A percentile compares a stretch with the other conserved stretches of the same genome.
Conservation (phyloP, 2,113 vertebrate species). For the Python bivittatus region DNA sequence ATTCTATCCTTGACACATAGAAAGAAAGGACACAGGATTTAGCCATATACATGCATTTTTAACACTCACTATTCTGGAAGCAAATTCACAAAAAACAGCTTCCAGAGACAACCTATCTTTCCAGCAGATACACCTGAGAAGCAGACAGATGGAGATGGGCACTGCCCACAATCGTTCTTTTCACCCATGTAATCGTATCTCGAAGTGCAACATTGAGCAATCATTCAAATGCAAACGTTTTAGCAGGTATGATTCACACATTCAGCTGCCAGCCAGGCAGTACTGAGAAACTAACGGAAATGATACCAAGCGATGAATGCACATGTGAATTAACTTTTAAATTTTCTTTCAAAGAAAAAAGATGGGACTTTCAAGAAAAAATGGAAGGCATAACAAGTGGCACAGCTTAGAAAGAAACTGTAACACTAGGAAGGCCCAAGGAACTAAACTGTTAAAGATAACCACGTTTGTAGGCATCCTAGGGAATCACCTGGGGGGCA, state of each 20-base stretch:
- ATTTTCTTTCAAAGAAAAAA: not conserved
- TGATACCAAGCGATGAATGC: not conserved
- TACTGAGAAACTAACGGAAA: not conserved
- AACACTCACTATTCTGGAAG: not conserved
- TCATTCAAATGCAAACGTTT: not conserved
- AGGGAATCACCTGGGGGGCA: too few species aligned
- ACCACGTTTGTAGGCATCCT: too few species aligned
- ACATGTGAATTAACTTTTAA: not conserved
- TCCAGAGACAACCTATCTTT: not conserved
- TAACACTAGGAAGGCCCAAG: not conserved
- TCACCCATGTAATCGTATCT: not conserved
- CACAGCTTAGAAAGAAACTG: not conserved
- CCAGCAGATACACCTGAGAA: not conserved
- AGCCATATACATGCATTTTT: not conserved
- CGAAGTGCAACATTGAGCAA: not conserved
- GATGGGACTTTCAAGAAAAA: too few species aligned
- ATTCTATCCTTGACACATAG: not conserved
- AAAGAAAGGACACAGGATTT: not conserved
- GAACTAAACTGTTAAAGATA: not conserved
- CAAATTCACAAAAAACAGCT: not conserved
- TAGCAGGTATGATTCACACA: not conserved
- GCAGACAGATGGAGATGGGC: not conserved
- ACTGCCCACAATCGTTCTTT: not conserved
- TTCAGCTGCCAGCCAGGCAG: not conserved
- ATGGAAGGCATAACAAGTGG: not conserved